phyloP scores from a whole-genome alignment of 1,140 invertebrate genomes.

The Carposina sasakii region DNA sequence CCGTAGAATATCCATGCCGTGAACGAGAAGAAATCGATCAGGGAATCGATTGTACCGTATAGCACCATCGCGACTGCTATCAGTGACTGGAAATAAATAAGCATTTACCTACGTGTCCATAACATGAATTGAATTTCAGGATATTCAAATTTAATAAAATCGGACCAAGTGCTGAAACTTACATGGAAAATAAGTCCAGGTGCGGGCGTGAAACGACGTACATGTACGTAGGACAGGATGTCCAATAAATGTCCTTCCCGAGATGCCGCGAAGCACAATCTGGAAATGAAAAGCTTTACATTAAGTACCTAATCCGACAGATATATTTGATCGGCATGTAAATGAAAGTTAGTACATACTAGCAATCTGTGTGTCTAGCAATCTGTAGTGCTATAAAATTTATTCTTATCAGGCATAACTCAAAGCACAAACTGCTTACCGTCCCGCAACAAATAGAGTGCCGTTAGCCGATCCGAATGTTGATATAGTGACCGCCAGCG shows the following conservation, averaged over 20 bases:
- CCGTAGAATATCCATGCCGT: conserved; percentile 97
- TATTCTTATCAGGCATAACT: neutral
- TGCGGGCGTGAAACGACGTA: conserved; percentile 91
- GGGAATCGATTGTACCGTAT: conserved; percentile 89
- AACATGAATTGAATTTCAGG: too few relatives aligned
- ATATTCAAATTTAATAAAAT: neutral
- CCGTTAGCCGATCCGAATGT: conserved; percentile 98
- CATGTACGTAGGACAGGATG: conserved; percentile 95
- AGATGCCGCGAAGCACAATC: conserved; percentile 95
- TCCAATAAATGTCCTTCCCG: conserved; percentile 94
- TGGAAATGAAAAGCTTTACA: conserved; percentile 46
- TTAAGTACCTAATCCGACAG: too few relatives aligned
- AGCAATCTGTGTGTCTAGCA: too few relatives aligned
- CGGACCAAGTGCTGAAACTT: conserved; percentile 49
- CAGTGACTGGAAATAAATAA: conserved; percentile 74
- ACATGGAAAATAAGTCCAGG: conserved; percentile 98
- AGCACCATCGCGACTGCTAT: conserved; percentile 88
- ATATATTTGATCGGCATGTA: too few relatives aligned
- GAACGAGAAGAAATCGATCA: conserved; percentile 97
- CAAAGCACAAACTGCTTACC: conserved; percentile 59
- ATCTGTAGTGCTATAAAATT: too few relatives aligned
- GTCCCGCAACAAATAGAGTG: conserved; percentile 92
- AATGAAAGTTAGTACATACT: too few relatives aligned
- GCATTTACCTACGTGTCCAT: neutral
- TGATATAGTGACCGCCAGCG: conserved; percentile 94